Percentiles rank a stretch among this genome's conserved stretches.
phyloP scores from a whole-genome alignment of 2,888 invertebrate species.

The Brenthis hecate region DNA sequence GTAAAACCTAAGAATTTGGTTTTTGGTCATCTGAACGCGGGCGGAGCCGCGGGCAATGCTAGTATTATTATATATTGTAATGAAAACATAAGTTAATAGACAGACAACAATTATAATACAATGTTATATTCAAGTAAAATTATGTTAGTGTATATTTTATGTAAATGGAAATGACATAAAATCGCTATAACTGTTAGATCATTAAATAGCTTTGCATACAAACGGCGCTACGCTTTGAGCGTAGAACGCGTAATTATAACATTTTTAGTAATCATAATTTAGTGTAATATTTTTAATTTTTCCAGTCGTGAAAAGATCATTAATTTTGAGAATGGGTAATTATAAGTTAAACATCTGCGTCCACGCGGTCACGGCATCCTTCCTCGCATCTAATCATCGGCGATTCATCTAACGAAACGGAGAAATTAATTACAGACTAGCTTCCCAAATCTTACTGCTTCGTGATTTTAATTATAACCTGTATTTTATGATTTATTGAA shows the following conservation, averaged over 20 bases:
- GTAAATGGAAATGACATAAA: slow-evolving; percentile 18
- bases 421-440: slow-evolving; percentile 77
- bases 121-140: slow-evolving; percentile 3
- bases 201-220: slow-evolving; percentile 26
- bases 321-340: slow-evolving; percentile 63
- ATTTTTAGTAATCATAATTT: slow-evolving; percentile 37
- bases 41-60: too few species aligned
- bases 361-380: slow-evolving; percentile 62
- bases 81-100: neutral
- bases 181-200: slow-evolving; percentile 10
- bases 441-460: slow-evolving; percentile 72
- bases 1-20: too few species aligned
- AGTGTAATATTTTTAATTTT: slow-evolving; percentile 38
- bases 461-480: slow-evolving; percentile 76
- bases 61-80: too few species aligned
- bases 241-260: slow-evolving; percentile 25
- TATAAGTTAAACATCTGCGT: slow-evolving; percentile 77
- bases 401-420: slow-evolving; percentile 77
- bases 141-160: slow-evolving; percentile 2
- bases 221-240: slow-evolving; percentile 24
- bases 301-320: slow-evolving; percentile 68
- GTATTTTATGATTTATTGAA: slow-evolving; percentile 70
- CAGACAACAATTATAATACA: neutral
- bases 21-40: too few species aligned
- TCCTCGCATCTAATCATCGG: slow-evolving; percentile 70